These are phyloP conservation scores for Datnioides undecimradiatus DNA, from an alignment of 2,113 vertebrate species.

Conservation along the genomic window DNA sequence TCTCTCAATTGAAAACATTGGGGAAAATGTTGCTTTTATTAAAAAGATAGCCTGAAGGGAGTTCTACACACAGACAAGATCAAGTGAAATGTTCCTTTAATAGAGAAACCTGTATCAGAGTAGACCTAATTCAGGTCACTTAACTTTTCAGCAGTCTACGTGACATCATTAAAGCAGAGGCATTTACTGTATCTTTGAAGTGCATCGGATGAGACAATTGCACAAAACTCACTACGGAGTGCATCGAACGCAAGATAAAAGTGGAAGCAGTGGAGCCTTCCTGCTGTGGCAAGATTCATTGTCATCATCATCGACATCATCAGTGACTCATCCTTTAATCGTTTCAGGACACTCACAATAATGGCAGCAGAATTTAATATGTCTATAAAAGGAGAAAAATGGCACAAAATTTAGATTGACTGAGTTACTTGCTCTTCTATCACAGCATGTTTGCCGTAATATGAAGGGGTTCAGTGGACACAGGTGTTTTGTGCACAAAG, in stretches of 20 bases:
- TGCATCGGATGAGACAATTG: conserved; percentile 14
- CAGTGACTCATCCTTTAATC: conserved; percentile 21
- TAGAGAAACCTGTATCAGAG: not conserved
- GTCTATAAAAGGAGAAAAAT: conserved; percentile 20
- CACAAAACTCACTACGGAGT: conserved; percentile 6
- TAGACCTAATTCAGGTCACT: conserved; percentile 34
- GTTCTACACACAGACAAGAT: conserved; percentile 13
- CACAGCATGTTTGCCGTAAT: not conserved
- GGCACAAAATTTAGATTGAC: not conserved
- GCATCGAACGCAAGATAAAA: conserved; percentile 5
- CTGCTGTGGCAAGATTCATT: conserved; percentile 19
- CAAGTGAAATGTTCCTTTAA: conserved; percentile 9
- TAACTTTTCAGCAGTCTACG: conserved; percentile 6
- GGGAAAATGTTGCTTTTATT: conserved; percentile 8
- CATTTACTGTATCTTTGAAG: conserved; percentile 43
- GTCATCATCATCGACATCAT: conserved; percentile 15
- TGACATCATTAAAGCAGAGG: conserved; percentile 44
- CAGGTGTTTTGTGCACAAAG: not conserved
- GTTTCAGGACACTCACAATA: not conserved
- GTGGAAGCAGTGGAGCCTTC: conserved; percentile 29
- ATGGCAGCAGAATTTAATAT: not conserved
- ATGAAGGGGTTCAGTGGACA: conserved; percentile 6
- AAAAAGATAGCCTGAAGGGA: conserved; percentile 6
- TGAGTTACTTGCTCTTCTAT: conserved; percentile 14
- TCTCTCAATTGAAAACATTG: conserved; percentile 17